phyloP scores from a whole-genome alignment of 2,113 vertebrate genomes.

The Aepyceros melampus region DNA sequence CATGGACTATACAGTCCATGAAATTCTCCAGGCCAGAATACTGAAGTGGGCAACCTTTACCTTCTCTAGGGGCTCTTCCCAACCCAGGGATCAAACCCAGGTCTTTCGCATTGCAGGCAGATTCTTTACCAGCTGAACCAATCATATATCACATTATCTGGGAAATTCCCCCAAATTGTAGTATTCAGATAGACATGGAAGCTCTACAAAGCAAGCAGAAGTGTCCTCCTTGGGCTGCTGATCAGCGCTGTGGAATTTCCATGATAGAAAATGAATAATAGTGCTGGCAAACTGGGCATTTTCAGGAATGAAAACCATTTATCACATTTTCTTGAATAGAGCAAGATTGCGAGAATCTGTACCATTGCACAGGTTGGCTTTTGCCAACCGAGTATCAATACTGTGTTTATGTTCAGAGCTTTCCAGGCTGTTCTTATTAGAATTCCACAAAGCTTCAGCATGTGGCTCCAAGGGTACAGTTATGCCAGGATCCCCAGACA shows the following conservation, averaged over 20 bases:
- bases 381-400: not conserved
- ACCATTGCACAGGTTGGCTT: not conserved
- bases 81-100: not conserved
- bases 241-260: not conserved
- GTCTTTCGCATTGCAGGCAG: not conserved
- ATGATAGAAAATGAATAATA: not conserved
- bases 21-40: not conserved
- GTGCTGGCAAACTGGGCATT: not conserved
- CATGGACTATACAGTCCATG: not conserved
- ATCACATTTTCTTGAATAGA: not conserved
- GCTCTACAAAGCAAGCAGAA: not conserved
- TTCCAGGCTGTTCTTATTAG: not conserved
- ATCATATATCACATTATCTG: not conserved
- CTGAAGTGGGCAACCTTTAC: not conserved
- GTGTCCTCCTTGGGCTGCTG: not conserved
- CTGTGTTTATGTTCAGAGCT: not conserved
- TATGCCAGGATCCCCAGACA: not conserved
- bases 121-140: not conserved
- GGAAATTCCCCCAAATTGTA: not conserved
- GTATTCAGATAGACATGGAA: not conserved
- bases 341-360: not conserved
- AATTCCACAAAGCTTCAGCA: not conserved
- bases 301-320: not conserved
- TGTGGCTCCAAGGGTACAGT: not conserved
- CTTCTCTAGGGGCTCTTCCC: not conserved